Percentiles rank a stretch among this genome's conserved stretches.
These are phyloP conservation scores for Ephestia elutella DNA, from an alignment of 1,140 invertebrate genomes.

Conservation along the genomic window DNA sequence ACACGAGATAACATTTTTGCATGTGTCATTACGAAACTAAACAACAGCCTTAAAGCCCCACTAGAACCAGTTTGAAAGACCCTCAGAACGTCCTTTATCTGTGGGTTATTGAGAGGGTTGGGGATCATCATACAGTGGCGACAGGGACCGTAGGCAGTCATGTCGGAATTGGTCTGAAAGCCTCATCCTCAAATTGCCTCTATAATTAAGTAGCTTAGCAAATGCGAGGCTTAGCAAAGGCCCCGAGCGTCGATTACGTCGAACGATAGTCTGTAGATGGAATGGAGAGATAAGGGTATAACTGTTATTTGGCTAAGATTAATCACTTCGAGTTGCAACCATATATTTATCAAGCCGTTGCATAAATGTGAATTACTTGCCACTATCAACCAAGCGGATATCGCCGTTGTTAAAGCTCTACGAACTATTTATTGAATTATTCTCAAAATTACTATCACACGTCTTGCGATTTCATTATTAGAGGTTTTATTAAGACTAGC, in stretches of 20 bases:
- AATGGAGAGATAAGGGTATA: background rate
- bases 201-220: constrained; percentile 37
- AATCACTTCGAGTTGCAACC: background rate
- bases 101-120: too few relatives aligned
- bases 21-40: constrained; percentile 3
- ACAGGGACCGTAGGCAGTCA: constrained; percentile 13
- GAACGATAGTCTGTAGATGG: background rate
- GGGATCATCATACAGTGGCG: too few relatives aligned
- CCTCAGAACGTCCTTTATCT: background rate
- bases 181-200: constrained; percentile 32
- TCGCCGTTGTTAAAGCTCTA: too few relatives aligned
- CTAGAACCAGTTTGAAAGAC: background rate
- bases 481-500: too few relatives aligned
- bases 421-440: too few relatives aligned
- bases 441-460: too few relatives aligned
- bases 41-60: constrained; percentile 7
- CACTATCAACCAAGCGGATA: too few relatives aligned
- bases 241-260: constrained; percentile 12
- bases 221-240: constrained; percentile 16
- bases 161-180: constrained; percentile 25
- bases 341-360: too few relatives aligned
- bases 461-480: too few relatives aligned
- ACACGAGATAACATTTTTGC: constrained; percentile 1
- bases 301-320: background rate
- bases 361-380: too few relatives aligned